Conservation (phyloP, 1,140 invertebrate species). For the Drosophila sproati region DNA sequence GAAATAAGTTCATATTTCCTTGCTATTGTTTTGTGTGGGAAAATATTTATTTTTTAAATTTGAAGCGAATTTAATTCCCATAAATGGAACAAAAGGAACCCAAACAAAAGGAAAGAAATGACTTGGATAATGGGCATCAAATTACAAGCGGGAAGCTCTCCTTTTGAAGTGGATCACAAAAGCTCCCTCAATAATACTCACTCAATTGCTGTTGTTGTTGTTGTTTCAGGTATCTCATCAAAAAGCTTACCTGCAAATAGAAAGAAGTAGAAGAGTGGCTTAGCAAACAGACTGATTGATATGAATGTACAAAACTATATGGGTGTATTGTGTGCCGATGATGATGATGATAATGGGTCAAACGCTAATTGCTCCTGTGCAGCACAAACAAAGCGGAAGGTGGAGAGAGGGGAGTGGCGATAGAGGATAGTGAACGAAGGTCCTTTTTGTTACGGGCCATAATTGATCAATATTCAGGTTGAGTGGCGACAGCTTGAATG, state of each 20-base stretch:
- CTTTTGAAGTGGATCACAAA: slow-evolving; percentile 39
- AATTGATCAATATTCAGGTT: slow-evolving; percentile 74
- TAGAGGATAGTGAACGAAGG: not conserved
- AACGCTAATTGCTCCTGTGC: slow-evolving; percentile 46
- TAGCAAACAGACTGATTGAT: slow-evolving; percentile 51
- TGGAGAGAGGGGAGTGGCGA: no score
- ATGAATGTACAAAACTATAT: slow-evolving; percentile 17
- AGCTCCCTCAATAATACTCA: slow-evolving; percentile 35
- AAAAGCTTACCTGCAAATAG: slow-evolving; percentile 67
- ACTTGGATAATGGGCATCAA: slow-evolving; percentile 53
- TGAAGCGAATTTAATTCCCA: no score
- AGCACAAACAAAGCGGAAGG: not conserved
- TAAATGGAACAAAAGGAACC: not conserved
- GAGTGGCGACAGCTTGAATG: slow-evolving; percentile 70
- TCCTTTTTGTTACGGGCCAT: slow-evolving; percentile 31
- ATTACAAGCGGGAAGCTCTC: slow-evolving; percentile 67
- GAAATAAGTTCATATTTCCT: not conserved
- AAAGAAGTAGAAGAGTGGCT: slow-evolving; percentile 38
- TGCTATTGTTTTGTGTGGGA: slow-evolving; percentile 20
- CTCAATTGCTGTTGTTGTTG: slow-evolving; percentile 12
- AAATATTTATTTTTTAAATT: not conserved
- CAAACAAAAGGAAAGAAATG: slow-evolving; percentile 7
- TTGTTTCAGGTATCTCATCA: not conserved
- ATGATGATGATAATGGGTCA: slow-evolving; percentile 28
- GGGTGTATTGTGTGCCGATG: slow-evolving; percentile 31